Base-by-base conservation (phyloP, 92 coral and sea anemone species). In the Epizoanthus stellaris region DNA sequence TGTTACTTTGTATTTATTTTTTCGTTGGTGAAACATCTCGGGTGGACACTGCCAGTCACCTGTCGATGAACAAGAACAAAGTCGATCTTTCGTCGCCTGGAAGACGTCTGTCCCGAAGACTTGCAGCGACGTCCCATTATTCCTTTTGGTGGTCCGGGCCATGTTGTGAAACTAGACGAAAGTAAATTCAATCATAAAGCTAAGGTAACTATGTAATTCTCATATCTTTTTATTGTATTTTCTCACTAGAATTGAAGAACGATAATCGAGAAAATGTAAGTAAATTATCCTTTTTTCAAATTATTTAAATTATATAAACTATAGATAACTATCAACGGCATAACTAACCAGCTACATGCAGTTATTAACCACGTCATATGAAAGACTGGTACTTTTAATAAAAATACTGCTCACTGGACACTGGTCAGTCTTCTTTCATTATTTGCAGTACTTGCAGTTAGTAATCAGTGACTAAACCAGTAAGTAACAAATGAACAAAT, bases 161-260 rank as follows among this genome's bases (percentile, higher is more conserved):
- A 5, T 34, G 38, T 89, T 11, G 76, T 81, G 1, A 56, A 85
- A 30, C 63, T 89, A 20, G 92, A 80, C 61, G 90, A 89, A 45
- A 85, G 92, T 61, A 82, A 81, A 64, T 87, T 88, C 81, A 76
- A 58, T 80, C 91, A 80, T 86, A 88, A 88, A 64, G 38, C 86
- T 38, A 88, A 91, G 87, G 91, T 86, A 73, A 77, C 68, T 20
- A 39, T 21, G 12, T 12, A 3, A 13, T 73, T 45, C 16, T n/a
- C 5, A 5, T 14, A 15, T 45, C 1, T 73, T 73, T 61, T 61
- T 15, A 45, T 45, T 45, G 49, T 45, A 45, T 45, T 45, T 45
- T 45, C 5, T 45, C 49, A 45, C 49, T 0, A 45, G 2, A 1
- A 3, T 59, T 59, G 5, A 59, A 13, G 17, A 59, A 15, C 17